Percentiles rank a stretch among this genome's conserved stretches.
Conservation (phyloP, 2,113 vertebrate genomes). For the Microtus richardsoni region DNA sequence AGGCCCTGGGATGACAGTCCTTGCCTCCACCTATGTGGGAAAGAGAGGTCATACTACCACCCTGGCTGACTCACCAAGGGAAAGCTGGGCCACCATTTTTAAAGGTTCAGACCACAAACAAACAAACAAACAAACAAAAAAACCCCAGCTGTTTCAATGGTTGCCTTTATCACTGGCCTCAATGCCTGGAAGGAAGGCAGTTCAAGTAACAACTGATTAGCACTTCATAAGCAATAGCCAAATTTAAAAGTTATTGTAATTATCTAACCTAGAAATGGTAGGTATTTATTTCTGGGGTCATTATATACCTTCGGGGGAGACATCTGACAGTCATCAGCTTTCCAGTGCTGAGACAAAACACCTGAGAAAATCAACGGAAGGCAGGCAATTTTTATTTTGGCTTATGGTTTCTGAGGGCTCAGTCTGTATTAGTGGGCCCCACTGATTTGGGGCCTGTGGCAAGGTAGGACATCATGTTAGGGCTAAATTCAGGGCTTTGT, state of each 20-base stretch:
- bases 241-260: background rate
- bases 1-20: background rate
- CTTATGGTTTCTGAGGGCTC: background rate
- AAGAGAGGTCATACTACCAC: too few relatives aligned
- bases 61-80: background rate
- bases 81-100: background rate
- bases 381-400: background rate
- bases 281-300: background rate
- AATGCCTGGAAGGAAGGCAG: background rate
- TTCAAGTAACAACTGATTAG: background rate
- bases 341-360: background rate
- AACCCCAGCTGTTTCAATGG: background rate
- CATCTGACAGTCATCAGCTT: background rate
- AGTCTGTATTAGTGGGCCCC: background rate
- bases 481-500: background rate
- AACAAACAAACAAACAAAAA: background rate
- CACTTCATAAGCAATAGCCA: background rate
- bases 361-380: background rate
- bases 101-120: background rate
- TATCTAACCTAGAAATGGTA: background rate
- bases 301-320: background rate
- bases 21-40: background rate
- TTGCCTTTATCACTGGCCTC: background rate
- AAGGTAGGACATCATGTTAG: background rate
- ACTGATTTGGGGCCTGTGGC: background rate